Percentiles rank a stretch among this genome's conserved stretches.
Evolutionary conservation across 1,140 invertebrate species (phyloP).

Genomic region (Pogonus chalceus): DNA sequence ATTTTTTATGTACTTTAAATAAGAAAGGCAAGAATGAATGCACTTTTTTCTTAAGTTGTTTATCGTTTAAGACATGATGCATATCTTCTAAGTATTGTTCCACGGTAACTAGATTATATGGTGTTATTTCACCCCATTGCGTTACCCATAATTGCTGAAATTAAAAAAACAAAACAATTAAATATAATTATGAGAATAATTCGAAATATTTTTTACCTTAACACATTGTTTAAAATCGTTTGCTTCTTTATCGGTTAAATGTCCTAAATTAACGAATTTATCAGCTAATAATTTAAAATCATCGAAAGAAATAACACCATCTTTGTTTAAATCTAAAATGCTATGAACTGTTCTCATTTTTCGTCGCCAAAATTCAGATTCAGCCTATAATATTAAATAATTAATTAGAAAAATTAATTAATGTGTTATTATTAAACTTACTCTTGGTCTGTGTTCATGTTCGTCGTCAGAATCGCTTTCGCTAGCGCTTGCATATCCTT

Average conservation of each 20-base stretch:
- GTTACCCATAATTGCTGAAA: conserved; percentile 66
- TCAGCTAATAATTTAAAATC: conserved; percentile 64
- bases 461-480: background rate
- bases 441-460: background rate
- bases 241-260: conserved; percentile 38
- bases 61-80: conserved; percentile 68
- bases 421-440: background rate
- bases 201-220: background rate
- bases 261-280: conserved; percentile 60
- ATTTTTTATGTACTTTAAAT: conserved; percentile 56
- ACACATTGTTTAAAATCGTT: background rate
- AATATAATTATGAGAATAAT: conserved; percentile 6
- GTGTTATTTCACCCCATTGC: conserved; percentile 70
- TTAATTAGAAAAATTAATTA: background rate
- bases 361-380: conserved; percentile 75
- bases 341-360: conserved; percentile 79
- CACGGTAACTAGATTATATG: conserved; percentile 67
- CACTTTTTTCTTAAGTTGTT: conserved; percentile 56
- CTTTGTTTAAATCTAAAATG: conserved; percentile 72
- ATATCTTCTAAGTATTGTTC: conserved; percentile 72
- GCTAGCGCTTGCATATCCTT: background rate
- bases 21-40: conserved; percentile 67
- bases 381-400: conserved; percentile 43
- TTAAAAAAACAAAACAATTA: conserved; percentile 13
- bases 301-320: conserved; percentile 72